Evolutionary conservation across 64 coral and sea anemone species (phyloP), one percentile per base, ranked within the genome.

Genomic region (Cladopsammia gracilis): DNA sequence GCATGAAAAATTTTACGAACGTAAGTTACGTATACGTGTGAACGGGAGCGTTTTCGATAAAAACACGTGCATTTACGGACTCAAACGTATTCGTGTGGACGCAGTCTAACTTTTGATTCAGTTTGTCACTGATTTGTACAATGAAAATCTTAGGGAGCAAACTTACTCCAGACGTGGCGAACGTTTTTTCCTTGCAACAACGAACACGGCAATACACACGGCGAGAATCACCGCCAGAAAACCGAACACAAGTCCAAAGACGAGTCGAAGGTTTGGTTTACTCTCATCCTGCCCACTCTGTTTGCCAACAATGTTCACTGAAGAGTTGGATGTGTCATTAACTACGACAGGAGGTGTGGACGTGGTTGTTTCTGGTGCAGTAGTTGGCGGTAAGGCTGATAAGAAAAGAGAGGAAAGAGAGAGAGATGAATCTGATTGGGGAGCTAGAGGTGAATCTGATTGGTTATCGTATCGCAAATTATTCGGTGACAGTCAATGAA

Each of bases 101-200:
- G 34, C 34, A 34, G 34, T 2, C 34, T 34, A 34, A 34, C 34
- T 34, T 34, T 34, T 34, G 34, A 34, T 0, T 34, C 34, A 1
- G 34, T 34, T 34, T 34, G 34, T 34, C 34, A 34, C 34, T 34
- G 34, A 34, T 34, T 34, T 34, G 34, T 34, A 34, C 34, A 34
- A 34, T 34, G 34, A 34, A 34, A 34, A 34, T 34, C 34, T 34
- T 34, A 34, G 34, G 34, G 34, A 34, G 34, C 34, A 34, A 10
- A 98, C 96, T 98, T 91, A 98, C 96, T 98, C 74, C 11, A 98
- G 92, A 77, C 57, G 78, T 16, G 78, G 88, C 61, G 83, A 61
- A 9, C 82, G 48, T 62, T 70, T 94, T 65, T 19, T 87, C 64
- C 64, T 91, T 42, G 61, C 78, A 47, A 94, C 0, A 12, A 98